Base-by-base conservation (phyloP, 92 coral and sea anemone species). In the Chrysogorgia sp. region DNA sequence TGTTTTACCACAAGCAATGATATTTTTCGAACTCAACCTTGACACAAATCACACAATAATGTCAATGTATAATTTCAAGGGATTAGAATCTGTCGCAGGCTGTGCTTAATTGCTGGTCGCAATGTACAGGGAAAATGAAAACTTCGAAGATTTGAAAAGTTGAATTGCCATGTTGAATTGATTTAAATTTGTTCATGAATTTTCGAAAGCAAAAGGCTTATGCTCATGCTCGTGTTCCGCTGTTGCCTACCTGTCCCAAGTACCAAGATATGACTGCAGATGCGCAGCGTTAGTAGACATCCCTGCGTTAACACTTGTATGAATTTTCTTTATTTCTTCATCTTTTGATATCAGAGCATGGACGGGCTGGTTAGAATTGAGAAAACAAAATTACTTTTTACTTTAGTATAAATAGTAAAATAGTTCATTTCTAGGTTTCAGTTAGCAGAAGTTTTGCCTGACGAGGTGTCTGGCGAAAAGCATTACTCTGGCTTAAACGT, bases 201-300 rank as follows among this genome's bases (percentile, higher is more conserved):
- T n/a, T n/a, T n/a, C n/a, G n/a, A n/a, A n/a, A n/a, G 12, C 43
- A 37, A 12, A 4, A 37, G 12, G 12, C 12, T 4, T 37, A 37
- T 6, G 15, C 2, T 47, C n/a, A n/a, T 7, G 15, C 2, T 47
- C n/a, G 53, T 15, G 7, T 6, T 47, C n/a, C 53, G 7, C 2
- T 7, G n/a, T 47, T 47, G 19, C 90, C 56, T 86, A 93, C 98
- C 92, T 92, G 83, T 94, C 98, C 98, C 98, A 94, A 0, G 97
- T 94, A 77, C 90, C 90, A 56, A 94, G 98, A 81, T 94, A 94
- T 5, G 97, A 82, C 71, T 94, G 97, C 12, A 94, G 91, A 83
- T 94, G 98, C n/a, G 89, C 85, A 17, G 96, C 97, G 67, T 94
- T 94, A 20, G 98, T 88, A 1, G 98, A 89, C 98, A 94, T 94